A percentile compares a stretch with the other conserved stretches of the same genome.
Evolutionary conservation across 64 coral and sea anemone genomes (phyloP).

Genomic region (Montipora efflorescens): DNA sequence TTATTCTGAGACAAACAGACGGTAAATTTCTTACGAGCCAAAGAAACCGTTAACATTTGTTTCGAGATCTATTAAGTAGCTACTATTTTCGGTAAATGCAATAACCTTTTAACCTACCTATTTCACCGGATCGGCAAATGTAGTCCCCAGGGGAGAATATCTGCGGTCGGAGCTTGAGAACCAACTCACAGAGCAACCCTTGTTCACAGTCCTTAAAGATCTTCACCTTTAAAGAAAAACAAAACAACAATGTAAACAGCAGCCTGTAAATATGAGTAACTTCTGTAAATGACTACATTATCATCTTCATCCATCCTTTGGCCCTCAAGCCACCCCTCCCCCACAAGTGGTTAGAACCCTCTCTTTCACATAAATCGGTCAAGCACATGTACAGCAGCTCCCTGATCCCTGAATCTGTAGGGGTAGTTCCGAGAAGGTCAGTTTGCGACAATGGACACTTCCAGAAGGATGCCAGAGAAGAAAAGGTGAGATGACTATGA

Average conservation of each 20-base stretch:
- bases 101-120: conserved; percentile 80
- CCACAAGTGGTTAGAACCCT: too few species aligned
- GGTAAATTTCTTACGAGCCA: neutral
- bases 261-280: neutral
- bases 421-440: too few species aligned
- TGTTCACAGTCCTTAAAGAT: conserved; percentile 98
- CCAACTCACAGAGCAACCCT: conserved; percentile 93
- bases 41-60: neutral
- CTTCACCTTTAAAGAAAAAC: conserved; percentile 77
- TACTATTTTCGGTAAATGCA: neutral
- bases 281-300: too few species aligned
- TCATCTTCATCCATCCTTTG: too few species aligned
- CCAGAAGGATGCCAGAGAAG: too few species aligned
- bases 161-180: conserved; percentile 92
- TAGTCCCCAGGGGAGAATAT: conserved; percentile 97
- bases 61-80: neutral
- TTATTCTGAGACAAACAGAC: neutral
- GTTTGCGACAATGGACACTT: too few species aligned
- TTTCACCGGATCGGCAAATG: conserved; percentile 95
- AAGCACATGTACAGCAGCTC: too few species aligned
- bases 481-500: too few species aligned
- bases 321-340: too few species aligned
- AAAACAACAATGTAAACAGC: neutral
- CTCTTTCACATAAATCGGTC: too few species aligned
- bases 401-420: too few species aligned